Percentiles rank a stretch among this genome's conserved stretches.
These are phyloP conservation scores for Scomberomorus guttatus DNA, from an alignment of 2,797 vertebrate genomes.

Conservation along the genomic window DNA sequence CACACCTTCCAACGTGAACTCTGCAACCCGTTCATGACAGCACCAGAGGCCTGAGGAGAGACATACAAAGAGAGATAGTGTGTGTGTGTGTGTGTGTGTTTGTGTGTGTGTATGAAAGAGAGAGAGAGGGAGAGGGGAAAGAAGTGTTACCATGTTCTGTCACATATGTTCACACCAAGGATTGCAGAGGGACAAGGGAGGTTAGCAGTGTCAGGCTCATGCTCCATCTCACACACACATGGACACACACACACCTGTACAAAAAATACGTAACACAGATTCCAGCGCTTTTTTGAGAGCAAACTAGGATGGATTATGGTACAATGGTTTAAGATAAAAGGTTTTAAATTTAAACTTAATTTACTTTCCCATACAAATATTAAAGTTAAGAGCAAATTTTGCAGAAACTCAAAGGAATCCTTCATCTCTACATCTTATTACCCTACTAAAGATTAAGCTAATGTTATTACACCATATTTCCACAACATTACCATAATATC, in stretches of 20 bases:
- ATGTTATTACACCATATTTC: background rate
- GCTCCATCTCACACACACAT: constrained; percentile 22
- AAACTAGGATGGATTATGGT: background rate
- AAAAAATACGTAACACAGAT: background rate
- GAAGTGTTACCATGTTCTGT: constrained; percentile 54
- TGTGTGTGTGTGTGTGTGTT: background rate
- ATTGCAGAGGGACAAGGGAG: constrained; percentile 26
- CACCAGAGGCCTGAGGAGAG: constrained; percentile 27
- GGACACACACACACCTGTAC: background rate
- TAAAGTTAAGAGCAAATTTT: background rate
- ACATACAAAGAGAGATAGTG: background rate
- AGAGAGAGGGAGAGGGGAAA: background rate
- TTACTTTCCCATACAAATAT: background rate
- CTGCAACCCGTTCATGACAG: constrained; percentile 45
- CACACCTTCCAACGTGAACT: constrained; percentile 64
- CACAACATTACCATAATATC: background rate
- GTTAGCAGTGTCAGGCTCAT: constrained; percentile 25
- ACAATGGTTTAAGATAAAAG: background rate
- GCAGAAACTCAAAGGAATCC: background rate
- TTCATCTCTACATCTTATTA: background rate
- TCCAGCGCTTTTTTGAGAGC: background rate
- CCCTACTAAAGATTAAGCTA: no score
- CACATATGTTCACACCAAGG: constrained; percentile 54
- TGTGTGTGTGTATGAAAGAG: background rate
- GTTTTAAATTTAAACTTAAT: background rate